Base-by-base conservation (phyloP, 1,140 invertebrate genomes). In the Homalodisca vitripennis region DNA sequence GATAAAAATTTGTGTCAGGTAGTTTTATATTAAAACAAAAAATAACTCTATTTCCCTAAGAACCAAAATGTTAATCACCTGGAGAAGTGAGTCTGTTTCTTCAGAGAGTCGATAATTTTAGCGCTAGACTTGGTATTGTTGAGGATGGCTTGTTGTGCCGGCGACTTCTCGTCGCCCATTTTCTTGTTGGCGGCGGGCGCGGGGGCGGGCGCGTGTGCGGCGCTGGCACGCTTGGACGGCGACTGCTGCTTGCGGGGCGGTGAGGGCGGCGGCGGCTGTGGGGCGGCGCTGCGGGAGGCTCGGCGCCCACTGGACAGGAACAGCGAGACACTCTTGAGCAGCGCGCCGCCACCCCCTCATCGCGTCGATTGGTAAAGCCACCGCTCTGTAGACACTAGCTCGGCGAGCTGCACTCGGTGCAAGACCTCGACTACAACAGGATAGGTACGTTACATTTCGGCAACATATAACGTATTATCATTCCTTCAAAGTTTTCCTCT, bases 281-380 rank as follows among this genome's bases (percentile, higher is more conserved):
- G 32, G 55, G 27, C 53, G 13, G 17, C 67, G 60, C 55, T 20
- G 12, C 34, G 10, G 51, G 53, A 24, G 73, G 17, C 22, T 17
- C 66, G 30, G 13, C 73, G 81, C 71, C 83, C 80, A 74, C 80
- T 82, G 72, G 82, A 79, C 70, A 88, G 79, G 77, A 88, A 88
- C 69, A 87, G 79, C 53, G 87, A 85, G 69, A 89, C 83, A 73
- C 85, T 88, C 81, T 84, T 86, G 78, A 89, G 79, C 63, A 88
- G 82, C 75, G 41, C 84, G 80, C 55, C 79, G 74, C 73, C 82
- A 78, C 71, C 79, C n/a, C 34, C 26, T 22, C 65, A 31, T 53
- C 13, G 31, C 65, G 10, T n/a, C 60, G 12, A 55, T 10, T 55
- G 51, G 17, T 12, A 12, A 26, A 6, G 51, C 34, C 34, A 41